Percentiles rank a stretch among this genome's conserved stretches.
Evolutionary conservation across 2,113 vertebrate genomes (phyloP).

Genomic region (Pseudolaguvia tuberculata): DNA sequence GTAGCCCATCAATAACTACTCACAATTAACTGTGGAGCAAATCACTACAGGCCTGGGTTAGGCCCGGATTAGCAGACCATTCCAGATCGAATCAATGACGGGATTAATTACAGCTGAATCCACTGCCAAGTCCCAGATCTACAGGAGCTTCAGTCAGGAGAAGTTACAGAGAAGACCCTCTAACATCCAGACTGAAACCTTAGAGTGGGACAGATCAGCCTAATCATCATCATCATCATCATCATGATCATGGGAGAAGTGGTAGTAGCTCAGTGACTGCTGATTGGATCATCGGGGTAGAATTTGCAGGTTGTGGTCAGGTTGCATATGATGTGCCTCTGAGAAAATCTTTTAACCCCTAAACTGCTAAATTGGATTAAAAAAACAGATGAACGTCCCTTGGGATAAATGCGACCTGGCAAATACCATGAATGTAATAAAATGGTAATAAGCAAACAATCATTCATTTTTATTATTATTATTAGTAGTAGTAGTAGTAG

Average conservation of each 20-base stretch:
- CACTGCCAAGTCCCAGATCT: constrained; percentile 22
- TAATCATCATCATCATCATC: neutral
- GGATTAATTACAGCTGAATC: constrained; percentile 46
- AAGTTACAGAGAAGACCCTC: constrained; percentile 27
- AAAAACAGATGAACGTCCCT: too few species aligned
- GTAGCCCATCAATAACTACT: constrained; percentile 29
- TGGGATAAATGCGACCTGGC: too few species aligned
- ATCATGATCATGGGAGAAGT: neutral
- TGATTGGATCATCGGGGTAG: too few species aligned
- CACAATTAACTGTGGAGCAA: constrained; percentile 23
- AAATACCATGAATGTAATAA: too few species aligned
- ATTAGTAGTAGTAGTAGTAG: too few species aligned
- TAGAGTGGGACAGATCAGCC: neutral
- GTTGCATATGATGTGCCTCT: too few species aligned
- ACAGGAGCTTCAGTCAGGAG: constrained; percentile 25
- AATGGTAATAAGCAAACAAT: too few species aligned
- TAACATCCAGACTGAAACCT: constrained; percentile 26
- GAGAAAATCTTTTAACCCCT: too few species aligned
- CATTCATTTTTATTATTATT: too few species aligned
- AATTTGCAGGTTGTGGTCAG: too few species aligned
- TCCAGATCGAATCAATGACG: constrained; percentile 40
- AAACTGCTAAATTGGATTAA: too few species aligned
- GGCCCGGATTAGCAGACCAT: constrained; percentile 39
- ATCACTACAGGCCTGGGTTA: constrained; percentile 18
- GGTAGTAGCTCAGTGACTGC: too few species aligned